A percentile compares a stretch with the other conserved stretches of the same genome.
Evolutionary conservation across 2,888 invertebrate genomes (phyloP).

Genomic region (Zelleria hepariella): DNA sequence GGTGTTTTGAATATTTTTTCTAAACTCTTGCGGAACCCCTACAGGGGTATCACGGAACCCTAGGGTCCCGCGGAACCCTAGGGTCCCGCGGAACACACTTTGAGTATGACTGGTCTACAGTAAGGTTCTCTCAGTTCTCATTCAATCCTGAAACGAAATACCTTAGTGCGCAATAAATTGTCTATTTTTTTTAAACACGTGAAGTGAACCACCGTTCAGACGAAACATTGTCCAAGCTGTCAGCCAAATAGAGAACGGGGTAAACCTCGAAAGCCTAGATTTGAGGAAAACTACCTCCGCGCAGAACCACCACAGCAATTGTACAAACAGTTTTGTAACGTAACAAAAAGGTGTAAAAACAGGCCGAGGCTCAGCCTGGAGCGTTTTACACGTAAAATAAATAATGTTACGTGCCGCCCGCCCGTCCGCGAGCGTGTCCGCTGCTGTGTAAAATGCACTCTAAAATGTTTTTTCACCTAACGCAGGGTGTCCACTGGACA

Average conservation of each 20-base stretch:
- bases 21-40: no score
- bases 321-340: neutral
- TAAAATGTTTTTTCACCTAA: constrained; percentile 24
- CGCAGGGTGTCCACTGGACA: neutral
- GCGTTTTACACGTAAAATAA: constrained; percentile 54
- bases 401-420: constrained; percentile 51
- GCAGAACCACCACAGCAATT: neutral
- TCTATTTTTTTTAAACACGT: no score
- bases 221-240: no score
- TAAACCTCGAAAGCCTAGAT: neutral
- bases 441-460: constrained; percentile 13
- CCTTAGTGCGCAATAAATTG: no score
- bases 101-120: no score
- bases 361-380: constrained; percentile 17
- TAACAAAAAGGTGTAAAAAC: constrained; percentile 25
- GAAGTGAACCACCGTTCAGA: no score
- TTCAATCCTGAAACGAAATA: no score
- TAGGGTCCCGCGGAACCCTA: no score
- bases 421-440: constrained; percentile 22
- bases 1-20: no score
- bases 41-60: no score
- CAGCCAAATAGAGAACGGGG: neutral
- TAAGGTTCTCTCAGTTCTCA: no score
- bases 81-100: no score
- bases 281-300: neutral